Evolutionary conservation across 2,888 invertebrate genomes (phyloP), one percentile per base, ranked within the genome.

Genomic region (Liopterus haemorrhoidalis): DNA sequence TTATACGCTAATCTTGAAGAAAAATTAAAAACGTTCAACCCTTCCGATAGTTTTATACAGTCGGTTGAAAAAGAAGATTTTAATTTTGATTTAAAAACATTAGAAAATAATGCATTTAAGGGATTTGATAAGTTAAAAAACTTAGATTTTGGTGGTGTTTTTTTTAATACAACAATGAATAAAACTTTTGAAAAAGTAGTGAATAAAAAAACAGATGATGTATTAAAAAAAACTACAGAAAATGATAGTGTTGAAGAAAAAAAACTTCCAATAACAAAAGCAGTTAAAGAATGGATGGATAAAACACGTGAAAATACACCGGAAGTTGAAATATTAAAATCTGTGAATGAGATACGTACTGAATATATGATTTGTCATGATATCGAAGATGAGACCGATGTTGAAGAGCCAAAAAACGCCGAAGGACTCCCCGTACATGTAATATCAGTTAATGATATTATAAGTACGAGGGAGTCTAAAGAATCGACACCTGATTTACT

Each of bases 271-370:
- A 73, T 79, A 44, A 78, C 76, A 3, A 66, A 71, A 33, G 78
- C 78, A 1, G 78, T 79, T 1, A 75, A 70, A 35, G 71, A 75
- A 41, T 79, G 79, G 79, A 68, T 79, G 53, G 65, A 66, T 32
- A 65, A 65, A 50, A 68, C 67, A 3, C 57, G 68, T 8, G 68
- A 69, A 51, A 63, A 57, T 11, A 67, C 68, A 5, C 69, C 69
- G 0, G 68, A 69, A 28, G 58, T 68, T 4, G 68, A 69, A 43
- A 59, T 69, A 33, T 57, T 69, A 32, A 68, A 68, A 48, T 65
- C 64, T 47, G 68, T 68, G 5, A 59, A 59, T 38, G 60, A 62
- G 11, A 65, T 69, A 25, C 59, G 61, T 41, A 59, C 58, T 46
- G 65, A 68, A 48, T 60, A 66, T 33, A 49, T 38, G 6, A 21